Evolutionary conservation across 2,113 vertebrate species (phyloP), one percentile per base, ranked within the genome.

Genomic region (Catharus fuscescens): DNA sequence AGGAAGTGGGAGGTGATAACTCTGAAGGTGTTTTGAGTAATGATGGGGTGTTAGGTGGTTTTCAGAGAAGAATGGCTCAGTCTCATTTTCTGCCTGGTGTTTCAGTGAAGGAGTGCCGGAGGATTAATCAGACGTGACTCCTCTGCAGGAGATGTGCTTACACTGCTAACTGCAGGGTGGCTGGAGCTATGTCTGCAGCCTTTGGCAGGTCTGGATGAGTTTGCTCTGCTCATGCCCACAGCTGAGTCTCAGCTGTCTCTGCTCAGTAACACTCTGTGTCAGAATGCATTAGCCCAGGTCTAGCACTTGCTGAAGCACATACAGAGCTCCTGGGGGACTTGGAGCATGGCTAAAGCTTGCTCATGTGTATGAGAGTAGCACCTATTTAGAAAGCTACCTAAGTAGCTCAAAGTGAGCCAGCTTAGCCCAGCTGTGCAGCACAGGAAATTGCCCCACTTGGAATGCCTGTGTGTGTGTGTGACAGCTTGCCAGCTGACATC

Each of bases 401-500:
- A 66, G 31, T 25, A 42, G 32, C 54, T 83, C 3, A 0, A 36
- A 78, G 42, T 3, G 54, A 91, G 38, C 42, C 38, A 62, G 50
- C 18, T 59, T n/a, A 82, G 57, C 71, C 44, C 40, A 26, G 56
- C 69, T 89, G 31, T 64, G 80, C 40, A 69, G 25, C 14, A 6
- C 7, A 48, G 57, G 17, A 5, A 38, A 60, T 10, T 10, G n/a
- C 25, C 44, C 34, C n/a, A 1, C 67, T 48, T 57, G 71, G 52
- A 70, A 38, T 1, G 4, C 18, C 36, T 1, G 0, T 48, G 45
- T 28, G 0, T 48, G 45, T 28, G 42, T 38, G 34, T 1, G 1
- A 45, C 72, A 73, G 42, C 56, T 66, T 85, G 91, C 53, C 48
- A 47, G 29, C 52, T 62, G 1, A 0, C 1, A 1, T 29, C 44